Conservation (phyloP, 1,140 invertebrate genomes). For the Brachionus paranguensis region DNA sequence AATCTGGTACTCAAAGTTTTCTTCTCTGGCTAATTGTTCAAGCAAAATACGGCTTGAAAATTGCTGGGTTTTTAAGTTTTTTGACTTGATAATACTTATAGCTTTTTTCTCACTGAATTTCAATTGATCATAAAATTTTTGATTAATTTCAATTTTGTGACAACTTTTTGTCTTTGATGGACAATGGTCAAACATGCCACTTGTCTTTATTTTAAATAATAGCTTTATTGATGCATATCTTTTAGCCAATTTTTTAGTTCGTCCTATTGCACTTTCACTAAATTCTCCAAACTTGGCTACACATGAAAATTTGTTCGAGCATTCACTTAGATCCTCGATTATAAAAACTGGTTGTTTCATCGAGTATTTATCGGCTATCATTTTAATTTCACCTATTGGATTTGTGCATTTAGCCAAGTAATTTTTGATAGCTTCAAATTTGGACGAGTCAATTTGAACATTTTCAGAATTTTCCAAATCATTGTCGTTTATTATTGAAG, state of each 20-base stretch:
- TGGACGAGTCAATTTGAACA: not conserved
- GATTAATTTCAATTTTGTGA: not conserved
- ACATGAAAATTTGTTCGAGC: not conserved
- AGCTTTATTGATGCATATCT: not conserved
- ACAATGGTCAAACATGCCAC: not conserved
- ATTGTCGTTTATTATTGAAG: not conserved
- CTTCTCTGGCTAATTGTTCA: not conserved
- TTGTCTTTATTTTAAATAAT: not conserved
- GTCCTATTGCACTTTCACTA: not conserved
- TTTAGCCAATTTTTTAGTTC: constrained; percentile 23
- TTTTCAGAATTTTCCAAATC: not conserved
- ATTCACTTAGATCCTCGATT: not conserved
- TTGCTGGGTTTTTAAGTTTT: not conserved
- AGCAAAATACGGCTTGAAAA: not conserved
- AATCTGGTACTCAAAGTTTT: not conserved
- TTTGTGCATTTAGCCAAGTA: not conserved
- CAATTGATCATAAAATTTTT: not conserved
- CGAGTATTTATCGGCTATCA: not conserved
- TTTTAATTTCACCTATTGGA: not conserved
- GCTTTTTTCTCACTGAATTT: not conserved
- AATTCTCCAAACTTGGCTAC: not conserved
- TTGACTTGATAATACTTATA: not conserved
- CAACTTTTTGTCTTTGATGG: not conserved
- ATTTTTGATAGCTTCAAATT: not conserved
- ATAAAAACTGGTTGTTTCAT: not conserved